Base-by-base conservation (phyloP, 1,140 invertebrate genomes). In the Anastrepha ludens region DNA sequence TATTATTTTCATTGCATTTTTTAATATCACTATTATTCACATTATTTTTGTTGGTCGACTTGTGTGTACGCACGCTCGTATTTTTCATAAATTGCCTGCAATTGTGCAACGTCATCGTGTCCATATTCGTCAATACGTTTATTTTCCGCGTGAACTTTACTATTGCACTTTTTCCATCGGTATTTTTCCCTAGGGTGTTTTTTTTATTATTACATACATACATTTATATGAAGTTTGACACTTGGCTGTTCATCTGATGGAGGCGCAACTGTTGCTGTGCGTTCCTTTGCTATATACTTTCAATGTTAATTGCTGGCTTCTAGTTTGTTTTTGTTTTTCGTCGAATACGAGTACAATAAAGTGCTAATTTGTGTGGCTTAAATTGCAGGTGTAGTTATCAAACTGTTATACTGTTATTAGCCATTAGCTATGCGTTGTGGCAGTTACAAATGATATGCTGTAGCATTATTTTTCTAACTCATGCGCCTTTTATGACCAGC, bases 71-170 rank as follows among this genome's bases (percentile, higher is more conserved):
- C 11, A 39, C 29, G 65, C 65, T 7, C 29, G 39, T 15, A 70
- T 70, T 41, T 70, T 62, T 62, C 11, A 15, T 4, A 70, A 39
- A 2, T 74, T 2, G 41, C 15, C 15, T 13, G 44, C 2, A 67
- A 67, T 67, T 67, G 11, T 67, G 67, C 41, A 9, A 74, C 67
- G 67, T 74, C 67, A 74, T 74, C 15, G 41, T 6, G 4, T 74
- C 67, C 29, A 44, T 74, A 47, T 74, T 47, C 11, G 41, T n/a
- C 11, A 47, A 41, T 44, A 17, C 41, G 41, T 47, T 47, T 74
- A 41, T 8, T 74, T 74, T 74, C 41, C 67, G 41, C 67, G 15
- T 47, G 67, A 47, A 74, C 15, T 74, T 74, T 41, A 15, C 39
- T 70, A 70, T 29, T 29, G 29, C 29, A 29, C 13, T 44, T 44